Evolutionary conservation across 2,113 vertebrate species (phyloP), one percentile per base, ranked within the genome.

Genomic region (Saccopteryx bilineata): DNA sequence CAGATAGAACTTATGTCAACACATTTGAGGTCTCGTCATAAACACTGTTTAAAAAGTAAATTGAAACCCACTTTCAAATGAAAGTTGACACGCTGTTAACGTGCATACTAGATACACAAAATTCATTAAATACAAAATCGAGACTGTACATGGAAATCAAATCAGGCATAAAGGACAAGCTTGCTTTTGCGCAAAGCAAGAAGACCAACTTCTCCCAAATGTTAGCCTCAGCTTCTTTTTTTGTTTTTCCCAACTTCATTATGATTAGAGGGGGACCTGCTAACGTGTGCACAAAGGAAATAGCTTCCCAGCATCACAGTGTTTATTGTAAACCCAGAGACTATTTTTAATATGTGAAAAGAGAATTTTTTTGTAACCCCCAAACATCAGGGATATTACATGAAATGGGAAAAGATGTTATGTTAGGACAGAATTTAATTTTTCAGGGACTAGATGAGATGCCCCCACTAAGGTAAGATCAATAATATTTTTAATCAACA

Each of bases 271-370:
- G 95, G 90, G 17, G 17, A 56, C n/a, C 85, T 97, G 95, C 97
- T 94, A 92, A 98, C 96, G 95, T 76, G 98, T 97, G 97, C 81
- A 93, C 63, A 97, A 98, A 98, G 97, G 98, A 98, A 98, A 98
- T 91, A 96, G 85, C 97, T 97, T 98, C 95, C 97, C 96, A 96
- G 98, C 96, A 97, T 99, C 99, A 99, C 99, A 99, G 99, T 99
- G 99, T 98, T 99, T 98, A 97, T 98, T 98, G 97, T 98, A 98
- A 99, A 99, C 98, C 98, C 98, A 98, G 98, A 98, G 98, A 98
- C 97, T 98, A 95, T 98, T 98, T 84, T 97, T 95, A 98, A 92
- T 95, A 97, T 96, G 97, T 97, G 97, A 98, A 98, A 98, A 98
- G 94, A 96, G 97, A 65, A 60, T 88, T 50, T 68, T 83, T 83